phyloP scores from a whole-genome alignment of 1,140 invertebrate species.

The Cyphomyrmex costatus region DNA sequence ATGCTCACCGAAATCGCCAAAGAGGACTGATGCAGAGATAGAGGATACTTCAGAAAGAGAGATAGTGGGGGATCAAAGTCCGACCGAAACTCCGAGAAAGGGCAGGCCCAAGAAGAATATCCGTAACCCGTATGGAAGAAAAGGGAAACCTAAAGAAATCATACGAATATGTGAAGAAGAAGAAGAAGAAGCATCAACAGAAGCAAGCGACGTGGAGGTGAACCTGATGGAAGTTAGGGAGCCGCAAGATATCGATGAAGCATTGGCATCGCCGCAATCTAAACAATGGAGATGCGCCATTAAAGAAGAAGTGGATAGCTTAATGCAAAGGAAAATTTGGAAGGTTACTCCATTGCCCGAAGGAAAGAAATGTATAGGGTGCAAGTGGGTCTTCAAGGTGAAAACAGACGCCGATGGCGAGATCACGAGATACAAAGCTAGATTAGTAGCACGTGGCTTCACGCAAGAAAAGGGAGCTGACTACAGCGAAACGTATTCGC shows the following conservation, averaged over 20 bases:
- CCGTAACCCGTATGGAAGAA: slow-evolving; percentile 20
- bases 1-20: too few relatives aligned
- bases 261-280: background rate
- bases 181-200: background rate
- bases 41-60: background rate
- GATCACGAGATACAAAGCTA: too few relatives aligned
- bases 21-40: too few relatives aligned
- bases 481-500: too few relatives aligned
- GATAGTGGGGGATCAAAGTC: background rate
- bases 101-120: slow-evolving; percentile 10
- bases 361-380: too few relatives aligned
- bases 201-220: slow-evolving; percentile 4
- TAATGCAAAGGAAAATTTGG: slow-evolving; percentile 17
- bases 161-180: background rate
- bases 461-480: too few relatives aligned
- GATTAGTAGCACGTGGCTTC: too few relatives aligned
- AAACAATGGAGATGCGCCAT: background rate
- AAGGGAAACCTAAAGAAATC: slow-evolving; percentile 1
- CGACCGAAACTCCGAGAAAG: background rate
- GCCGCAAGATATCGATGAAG: background rate
- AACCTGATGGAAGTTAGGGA: slow-evolving; percentile 23
- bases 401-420: too few relatives aligned
- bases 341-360: too few relatives aligned
- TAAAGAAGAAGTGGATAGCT: slow-evolving; percentile 1
- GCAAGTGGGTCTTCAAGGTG: too few relatives aligned